phyloP scores from a whole-genome alignment of 2,797 vertebrate species.

The Natrix natrix region DNA sequence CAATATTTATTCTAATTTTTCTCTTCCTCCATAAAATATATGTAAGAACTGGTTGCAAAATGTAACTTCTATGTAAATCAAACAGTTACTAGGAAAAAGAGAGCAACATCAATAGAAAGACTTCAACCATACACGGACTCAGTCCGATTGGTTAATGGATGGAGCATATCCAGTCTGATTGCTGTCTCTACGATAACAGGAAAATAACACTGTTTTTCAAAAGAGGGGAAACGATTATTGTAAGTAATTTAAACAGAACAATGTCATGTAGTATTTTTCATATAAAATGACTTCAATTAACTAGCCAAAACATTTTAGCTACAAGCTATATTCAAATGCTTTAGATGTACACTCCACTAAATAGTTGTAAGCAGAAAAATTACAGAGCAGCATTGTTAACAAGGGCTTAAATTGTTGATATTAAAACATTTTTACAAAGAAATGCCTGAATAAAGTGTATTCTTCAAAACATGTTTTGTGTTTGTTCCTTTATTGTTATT shows the following conservation, averaged over 20 bases:
- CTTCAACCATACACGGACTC: not conserved
- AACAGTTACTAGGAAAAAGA: not conserved
- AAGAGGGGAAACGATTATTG: not conserved
- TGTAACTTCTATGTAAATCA: not conserved
- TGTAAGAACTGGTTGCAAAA: not conserved
- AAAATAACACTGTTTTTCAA: constrained; percentile 5
- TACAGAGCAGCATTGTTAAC: not conserved
- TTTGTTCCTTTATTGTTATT: not conserved
- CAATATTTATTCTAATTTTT: constrained; percentile 18
- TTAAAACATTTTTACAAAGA: not conserved
- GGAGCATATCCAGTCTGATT: no score
- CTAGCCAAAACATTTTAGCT: not conserved
- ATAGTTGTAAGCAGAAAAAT: not conserved
- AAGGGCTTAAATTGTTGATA: not conserved
- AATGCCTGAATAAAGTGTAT: not conserved
- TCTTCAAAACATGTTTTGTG: not conserved
- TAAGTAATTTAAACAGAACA: constrained; percentile 1
- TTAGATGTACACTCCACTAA: not conserved
- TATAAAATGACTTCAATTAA: constrained; percentile 18
- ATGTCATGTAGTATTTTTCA: not conserved
- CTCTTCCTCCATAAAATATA: constrained; percentile 1
- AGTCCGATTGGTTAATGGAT: no score
- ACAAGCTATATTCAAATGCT: not conserved
- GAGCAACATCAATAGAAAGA: not conserved
- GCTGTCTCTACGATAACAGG: no score